Evolutionary conservation across 2,888 invertebrate genomes (phyloP).

Genomic region (Fragum sueziense): DNA sequence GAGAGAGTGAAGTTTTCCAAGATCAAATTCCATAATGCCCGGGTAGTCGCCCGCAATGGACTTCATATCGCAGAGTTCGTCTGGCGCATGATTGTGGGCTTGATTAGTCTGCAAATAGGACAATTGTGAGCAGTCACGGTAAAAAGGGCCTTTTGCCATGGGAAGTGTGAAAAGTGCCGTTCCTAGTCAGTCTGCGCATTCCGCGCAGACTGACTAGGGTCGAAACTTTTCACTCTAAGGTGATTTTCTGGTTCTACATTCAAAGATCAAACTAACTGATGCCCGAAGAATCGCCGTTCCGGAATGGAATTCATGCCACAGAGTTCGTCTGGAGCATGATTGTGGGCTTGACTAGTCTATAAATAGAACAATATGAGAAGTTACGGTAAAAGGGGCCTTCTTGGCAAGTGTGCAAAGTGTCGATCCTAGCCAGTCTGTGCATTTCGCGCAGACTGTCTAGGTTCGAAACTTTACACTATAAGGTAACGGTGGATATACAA

Average conservation of each 20-base stretch:
- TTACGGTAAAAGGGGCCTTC: too few species aligned
- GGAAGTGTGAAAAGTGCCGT: too few species aligned
- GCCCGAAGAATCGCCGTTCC: constrained; percentile 55
- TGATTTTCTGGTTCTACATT: too few species aligned
- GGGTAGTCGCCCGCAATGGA: constrained; percentile 54
- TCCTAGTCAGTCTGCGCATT: too few species aligned
- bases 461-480: too few species aligned
- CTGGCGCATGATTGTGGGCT: constrained; percentile 19
- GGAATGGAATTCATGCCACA: constrained; percentile 52
- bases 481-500: too few species aligned
- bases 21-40: constrained; percentile 53
- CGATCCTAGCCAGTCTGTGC: too few species aligned
- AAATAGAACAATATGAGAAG: too few species aligned
- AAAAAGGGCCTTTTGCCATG: not conserved
- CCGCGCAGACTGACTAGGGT: too few species aligned
- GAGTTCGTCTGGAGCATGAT: constrained; percentile 43
- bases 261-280: constrained; percentile 50
- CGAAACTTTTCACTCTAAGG: too few species aligned
- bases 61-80: constrained; percentile 56
- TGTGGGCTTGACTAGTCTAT: not conserved
- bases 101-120: not conserved
- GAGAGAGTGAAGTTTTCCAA: constrained; percentile 16
- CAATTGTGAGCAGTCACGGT: not conserved
- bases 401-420: too few species aligned
- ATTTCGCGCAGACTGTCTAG: too few species aligned